These are phyloP conservation scores for Pituophis catenifer DNA, from an alignment of 2,113 vertebrate species.

Conservation along the genomic window DNA sequence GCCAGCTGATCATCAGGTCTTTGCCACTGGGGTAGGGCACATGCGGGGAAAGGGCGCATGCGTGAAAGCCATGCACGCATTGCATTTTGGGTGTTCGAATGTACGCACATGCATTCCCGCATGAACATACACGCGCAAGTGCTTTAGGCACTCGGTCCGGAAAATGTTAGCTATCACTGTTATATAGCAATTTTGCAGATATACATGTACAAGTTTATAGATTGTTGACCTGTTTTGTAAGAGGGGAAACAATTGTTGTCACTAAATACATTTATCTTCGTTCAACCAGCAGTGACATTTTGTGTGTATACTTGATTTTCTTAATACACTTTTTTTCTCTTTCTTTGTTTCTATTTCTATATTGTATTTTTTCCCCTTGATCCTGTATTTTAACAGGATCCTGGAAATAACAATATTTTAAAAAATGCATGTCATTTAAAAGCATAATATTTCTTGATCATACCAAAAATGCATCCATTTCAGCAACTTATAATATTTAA, in stretches of 20 bases:
- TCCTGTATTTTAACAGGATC: not conserved
- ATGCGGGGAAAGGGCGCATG: too few species aligned
- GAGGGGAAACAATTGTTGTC: not conserved
- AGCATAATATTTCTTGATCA: not conserved
- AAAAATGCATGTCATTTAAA: not conserved
- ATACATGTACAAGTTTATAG: not conserved
- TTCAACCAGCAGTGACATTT: not conserved
- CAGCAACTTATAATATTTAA: not conserved
- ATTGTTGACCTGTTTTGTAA: not conserved
- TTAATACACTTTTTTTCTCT: not conserved
- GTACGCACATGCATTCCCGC: too few species aligned
- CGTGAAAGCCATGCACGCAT: too few species aligned
- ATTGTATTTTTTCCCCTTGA: not conserved
- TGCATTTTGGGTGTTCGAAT: too few species aligned
- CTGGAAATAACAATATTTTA: not conserved
- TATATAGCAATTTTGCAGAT: not conserved
- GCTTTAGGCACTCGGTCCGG: too few species aligned
- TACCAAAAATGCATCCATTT: not conserved
- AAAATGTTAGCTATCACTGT: not conserved
- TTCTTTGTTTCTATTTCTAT: not conserved
- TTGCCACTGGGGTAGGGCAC: too few species aligned
- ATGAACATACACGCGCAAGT: too few species aligned
- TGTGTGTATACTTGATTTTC: not conserved
- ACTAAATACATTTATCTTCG: not conserved
- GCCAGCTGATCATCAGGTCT: too few species aligned